A percentile compares a stretch with the other conserved stretches of the same genome.
phyloP scores from a whole-genome alignment of 1,140 invertebrate genomes.

The Schlechtendalia chinensis region DNA sequence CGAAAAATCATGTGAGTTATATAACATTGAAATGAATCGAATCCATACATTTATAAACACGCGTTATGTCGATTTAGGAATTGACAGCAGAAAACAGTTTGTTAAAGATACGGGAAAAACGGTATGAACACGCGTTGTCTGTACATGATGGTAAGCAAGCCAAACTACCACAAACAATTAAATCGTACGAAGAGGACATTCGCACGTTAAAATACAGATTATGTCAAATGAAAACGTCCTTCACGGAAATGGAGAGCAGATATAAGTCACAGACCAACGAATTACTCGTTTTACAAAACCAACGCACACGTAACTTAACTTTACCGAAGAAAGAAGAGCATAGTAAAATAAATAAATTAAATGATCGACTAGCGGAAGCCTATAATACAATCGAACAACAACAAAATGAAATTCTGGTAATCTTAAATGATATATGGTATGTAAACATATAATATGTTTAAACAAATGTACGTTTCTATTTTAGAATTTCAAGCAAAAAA shows the following conservation, averaged over 20 bases:
- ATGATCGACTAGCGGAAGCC: conserved; percentile 66
- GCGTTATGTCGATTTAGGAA: too few species aligned
- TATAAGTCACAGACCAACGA: too few species aligned
- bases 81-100: conserved; percentile 73
- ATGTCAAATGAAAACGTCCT: conserved; percentile 56
- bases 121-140: too few species aligned
- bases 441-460: too few species aligned
- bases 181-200: too few species aligned
- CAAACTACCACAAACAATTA: conserved; percentile 55
- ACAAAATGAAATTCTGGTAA: conserved; percentile 66
- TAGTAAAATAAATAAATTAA: conserved; percentile 69
- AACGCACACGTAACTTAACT: conserved; percentile 65
- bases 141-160: conserved; percentile 62
- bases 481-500: too few species aligned
- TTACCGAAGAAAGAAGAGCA: conserved; percentile 71
- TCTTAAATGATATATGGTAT: not conserved
- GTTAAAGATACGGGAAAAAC: conserved; percentile 69
- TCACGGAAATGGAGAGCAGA: too few species aligned
- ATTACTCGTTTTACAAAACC: conserved; percentile 60
- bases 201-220: conserved; percentile 68
- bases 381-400: conserved; percentile 66
- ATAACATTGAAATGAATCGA: too few species aligned
- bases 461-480: too few species aligned
- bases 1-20: too few species aligned
- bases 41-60: too few species aligned